Evolutionary conservation across 2,888 invertebrate species (phyloP).

Genomic region (Volucella zonaria): DNA sequence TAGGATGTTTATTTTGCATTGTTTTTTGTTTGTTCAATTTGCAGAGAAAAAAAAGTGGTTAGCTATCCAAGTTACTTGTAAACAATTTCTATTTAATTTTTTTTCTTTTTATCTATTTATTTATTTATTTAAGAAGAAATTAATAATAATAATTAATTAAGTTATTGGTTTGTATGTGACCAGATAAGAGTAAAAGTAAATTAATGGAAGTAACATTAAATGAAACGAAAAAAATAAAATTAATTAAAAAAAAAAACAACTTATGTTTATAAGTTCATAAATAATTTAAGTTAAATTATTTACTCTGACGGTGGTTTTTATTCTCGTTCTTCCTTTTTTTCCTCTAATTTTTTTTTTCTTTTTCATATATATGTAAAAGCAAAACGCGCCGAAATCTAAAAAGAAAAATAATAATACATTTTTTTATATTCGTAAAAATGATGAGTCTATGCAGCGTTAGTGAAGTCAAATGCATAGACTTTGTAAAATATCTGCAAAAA

Average conservation of each 20-base stretch:
- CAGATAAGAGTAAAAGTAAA: slow-evolving; percentile 77
- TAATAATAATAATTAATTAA: slow-evolving; percentile 55
- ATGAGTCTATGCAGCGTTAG: too few relatives aligned
- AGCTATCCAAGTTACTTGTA: slow-evolving; percentile 22
- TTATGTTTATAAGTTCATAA: slow-evolving; percentile 59
- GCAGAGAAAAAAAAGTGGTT: slow-evolving; percentile 31
- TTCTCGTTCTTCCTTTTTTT: slow-evolving; percentile 47
- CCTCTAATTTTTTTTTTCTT: slow-evolving; percentile 38
- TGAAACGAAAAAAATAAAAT: slow-evolving; percentile 27
- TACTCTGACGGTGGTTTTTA: slow-evolving; percentile 73
- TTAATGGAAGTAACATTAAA: slow-evolving; percentile 62
- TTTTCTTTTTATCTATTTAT: slow-evolving; percentile 31
- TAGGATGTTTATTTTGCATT: slow-evolving; percentile 64
- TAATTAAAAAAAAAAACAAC: slow-evolving; percentile 36
- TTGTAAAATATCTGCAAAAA: too few relatives aligned
- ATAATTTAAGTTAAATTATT: slow-evolving; percentile 70
- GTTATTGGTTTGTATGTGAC: slow-evolving; percentile 80
- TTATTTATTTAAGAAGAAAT: slow-evolving; percentile 28
- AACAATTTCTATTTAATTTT: slow-evolving; percentile 25
- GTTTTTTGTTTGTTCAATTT: slow-evolving; percentile 48
- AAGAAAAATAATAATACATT: slow-evolving; percentile 29
- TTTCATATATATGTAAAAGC: slow-evolving; percentile 62
- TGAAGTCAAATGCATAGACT: too few relatives aligned
- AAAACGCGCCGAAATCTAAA: slow-evolving; percentile 72
- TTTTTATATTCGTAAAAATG: neutral